Evolutionary conservation across 2,113 vertebrate species (phyloP).

Genomic region (Proterorhinus semilunaris): DNA sequence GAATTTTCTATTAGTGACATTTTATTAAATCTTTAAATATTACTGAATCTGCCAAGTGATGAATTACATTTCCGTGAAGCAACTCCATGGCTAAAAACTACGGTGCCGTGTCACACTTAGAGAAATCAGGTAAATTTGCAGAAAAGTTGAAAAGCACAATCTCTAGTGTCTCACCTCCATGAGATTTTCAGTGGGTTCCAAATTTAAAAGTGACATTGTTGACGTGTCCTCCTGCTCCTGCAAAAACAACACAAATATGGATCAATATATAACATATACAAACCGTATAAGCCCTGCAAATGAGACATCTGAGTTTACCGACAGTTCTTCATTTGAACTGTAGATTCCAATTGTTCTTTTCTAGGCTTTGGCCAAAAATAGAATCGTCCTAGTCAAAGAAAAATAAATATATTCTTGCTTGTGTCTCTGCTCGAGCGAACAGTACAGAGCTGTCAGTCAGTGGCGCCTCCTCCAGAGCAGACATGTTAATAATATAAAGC

Average conservation of each 20-base stretch:
- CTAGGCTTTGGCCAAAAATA: background rate
- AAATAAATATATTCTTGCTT: background rate
- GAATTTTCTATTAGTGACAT: background rate
- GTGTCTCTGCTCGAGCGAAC: background rate
- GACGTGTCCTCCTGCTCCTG: slow-evolving; percentile 84
- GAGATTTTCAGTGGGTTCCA: slow-evolving; percentile 78
- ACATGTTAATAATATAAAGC: slow-evolving; percentile 44
- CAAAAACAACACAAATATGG: background rate
- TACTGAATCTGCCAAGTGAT: background rate
- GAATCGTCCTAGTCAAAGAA: background rate
- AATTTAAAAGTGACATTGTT: slow-evolving; percentile 74
- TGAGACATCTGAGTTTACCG: background rate
- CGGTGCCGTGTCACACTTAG: no score
- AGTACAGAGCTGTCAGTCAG: slow-evolving; percentile 1
- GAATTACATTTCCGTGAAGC: background rate
- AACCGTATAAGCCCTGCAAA: background rate
- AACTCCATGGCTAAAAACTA: background rate
- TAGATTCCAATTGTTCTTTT: background rate
- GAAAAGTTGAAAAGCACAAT: background rate
- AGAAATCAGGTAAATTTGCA: no score
- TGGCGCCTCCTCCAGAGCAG: slow-evolving; percentile 1
- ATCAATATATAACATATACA: background rate
- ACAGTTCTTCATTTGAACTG: background rate
- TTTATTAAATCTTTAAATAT: background rate
- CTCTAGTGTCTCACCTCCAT: slow-evolving; percentile 74